These are phyloP conservation scores for Furnarius figulus DNA, from an alignment of 2,113 vertebrate genomes.

Conservation along the genomic window DNA sequence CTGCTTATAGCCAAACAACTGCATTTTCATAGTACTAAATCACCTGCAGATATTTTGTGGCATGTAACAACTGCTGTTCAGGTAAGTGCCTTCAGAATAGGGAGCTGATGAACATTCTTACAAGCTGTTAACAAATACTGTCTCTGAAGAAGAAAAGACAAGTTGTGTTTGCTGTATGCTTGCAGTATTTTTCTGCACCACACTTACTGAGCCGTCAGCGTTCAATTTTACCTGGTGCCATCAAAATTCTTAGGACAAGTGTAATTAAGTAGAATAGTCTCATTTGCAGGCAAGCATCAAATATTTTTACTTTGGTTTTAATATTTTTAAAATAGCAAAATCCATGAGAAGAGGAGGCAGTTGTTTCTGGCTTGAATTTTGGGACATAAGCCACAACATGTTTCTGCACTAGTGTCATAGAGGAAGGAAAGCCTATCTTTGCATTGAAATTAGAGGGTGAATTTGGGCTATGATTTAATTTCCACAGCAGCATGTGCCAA, in stretches of 20 bases:
- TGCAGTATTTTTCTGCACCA: not conserved
- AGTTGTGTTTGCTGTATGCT: not conserved
- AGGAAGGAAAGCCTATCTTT: not conserved
- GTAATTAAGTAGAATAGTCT: not conserved
- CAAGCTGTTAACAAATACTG: not conserved
- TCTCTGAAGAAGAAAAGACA: not conserved
- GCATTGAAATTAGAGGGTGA: not conserved
- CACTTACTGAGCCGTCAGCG: not conserved
- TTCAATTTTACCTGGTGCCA: not conserved
- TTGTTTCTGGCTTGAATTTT: not conserved
- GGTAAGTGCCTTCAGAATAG: not conserved
- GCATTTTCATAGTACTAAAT: not conserved
- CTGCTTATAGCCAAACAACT: not conserved
- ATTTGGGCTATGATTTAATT: slow-evolving; percentile 20
- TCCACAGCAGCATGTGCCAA: not conserved
- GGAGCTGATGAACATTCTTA: not conserved
- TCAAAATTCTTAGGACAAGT: not conserved
- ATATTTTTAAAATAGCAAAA: not conserved
- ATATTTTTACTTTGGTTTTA: not conserved
- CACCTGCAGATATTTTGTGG: not conserved
- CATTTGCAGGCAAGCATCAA: not conserved
- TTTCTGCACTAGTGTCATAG: slow-evolving; percentile 38
- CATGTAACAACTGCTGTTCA: not conserved
- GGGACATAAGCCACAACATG: slow-evolving; percentile 1
- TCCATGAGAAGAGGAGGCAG: not conserved